Base-by-base conservation (phyloP, 1,140 invertebrate species). In the Sesamia nonagrioides region DNA sequence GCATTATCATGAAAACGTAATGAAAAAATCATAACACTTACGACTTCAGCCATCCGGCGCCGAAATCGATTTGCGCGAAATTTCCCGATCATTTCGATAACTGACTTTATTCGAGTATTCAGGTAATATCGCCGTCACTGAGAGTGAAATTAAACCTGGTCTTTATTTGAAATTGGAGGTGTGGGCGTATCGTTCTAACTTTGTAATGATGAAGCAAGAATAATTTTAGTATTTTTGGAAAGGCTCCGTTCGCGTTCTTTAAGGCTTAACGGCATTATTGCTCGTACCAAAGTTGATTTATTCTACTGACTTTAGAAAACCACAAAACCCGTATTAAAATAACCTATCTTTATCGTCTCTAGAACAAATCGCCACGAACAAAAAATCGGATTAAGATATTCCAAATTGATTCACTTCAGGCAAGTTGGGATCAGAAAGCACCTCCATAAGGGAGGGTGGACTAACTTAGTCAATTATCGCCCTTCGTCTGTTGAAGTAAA, bases 391-490 rank as follows among this genome's bases (percentile, higher is more conserved):
- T 71, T 52, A 71, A 71, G n/a, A 48, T 1, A 7, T 52, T 9
- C 18, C 15, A 52, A 71, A 71, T 71, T 35, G 68, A 71, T 71
- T 54, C 48, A 52, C 68, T 35, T 4, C 27, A 42, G 42, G 21
- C 66, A 50, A 27, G 66, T 52, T 52, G 15, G 15, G n/a, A 37
- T 45, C 61, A 21, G 37, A 66, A 45, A 52, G 27, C 52, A 37
- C 68, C 27, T 27, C 50, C 68, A 52, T 71, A 52, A 52, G 48
- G 68, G 68, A 71, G 48, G 63, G 42, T 68, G 48, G 40, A 52
- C 68, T 71, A 71, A 71, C 68, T 71, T 71, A 71, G 45, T 71
- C 68, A 71, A 71, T 71, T 71, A 71, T 40, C 68, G 48, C 45
- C 68, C 68, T 37, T 68, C 66, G 42, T 50, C 68, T 71, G 48